phyloP scores from a whole-genome alignment of 1,140 invertebrate species.

The Bombus sibiricus region DNA sequence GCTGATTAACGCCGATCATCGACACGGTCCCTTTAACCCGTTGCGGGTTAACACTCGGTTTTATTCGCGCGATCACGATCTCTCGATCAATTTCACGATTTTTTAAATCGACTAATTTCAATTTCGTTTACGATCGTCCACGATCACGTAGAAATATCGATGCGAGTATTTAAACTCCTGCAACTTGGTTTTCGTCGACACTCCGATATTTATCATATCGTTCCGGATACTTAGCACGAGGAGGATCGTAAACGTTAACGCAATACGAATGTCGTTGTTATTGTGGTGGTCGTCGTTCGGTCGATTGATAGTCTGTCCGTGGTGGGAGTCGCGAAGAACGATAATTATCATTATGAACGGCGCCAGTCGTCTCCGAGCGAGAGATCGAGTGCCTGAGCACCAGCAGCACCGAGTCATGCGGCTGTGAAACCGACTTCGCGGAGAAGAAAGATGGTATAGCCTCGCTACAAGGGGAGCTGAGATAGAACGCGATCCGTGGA shows the following conservation, averaged over 20 bases:
- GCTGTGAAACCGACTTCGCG: constrained; percentile 33
- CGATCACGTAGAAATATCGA: background rate
- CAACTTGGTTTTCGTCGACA: background rate
- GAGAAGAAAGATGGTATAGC: background rate
- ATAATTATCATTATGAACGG: constrained; percentile 79
- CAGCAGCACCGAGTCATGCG: constrained; percentile 47
- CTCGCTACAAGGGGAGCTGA: constrained; percentile 44
- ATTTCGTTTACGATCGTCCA: background rate
- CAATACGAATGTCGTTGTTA: constrained; percentile 12
- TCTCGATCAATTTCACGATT: background rate
- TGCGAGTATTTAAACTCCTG: background rate
- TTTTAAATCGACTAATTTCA: background rate
- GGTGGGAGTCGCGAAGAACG: constrained; percentile 64
- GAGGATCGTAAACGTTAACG: constrained; percentile 29
- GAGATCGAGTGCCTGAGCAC: constrained; percentile 61
- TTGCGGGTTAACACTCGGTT: no score
- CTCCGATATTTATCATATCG: background rate
- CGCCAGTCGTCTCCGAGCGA: constrained; percentile 71
- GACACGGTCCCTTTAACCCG: background rate
- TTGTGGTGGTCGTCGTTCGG: constrained; percentile 2
- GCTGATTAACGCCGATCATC: background rate
- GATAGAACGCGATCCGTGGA: constrained; percentile 8
- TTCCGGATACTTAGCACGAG: background rate
- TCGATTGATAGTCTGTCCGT: constrained; percentile 55
- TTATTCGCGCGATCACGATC: background rate